Evolutionary conservation across 2,113 vertebrate genomes (phyloP).

Genomic region (Porphyrio hochstetteri): DNA sequence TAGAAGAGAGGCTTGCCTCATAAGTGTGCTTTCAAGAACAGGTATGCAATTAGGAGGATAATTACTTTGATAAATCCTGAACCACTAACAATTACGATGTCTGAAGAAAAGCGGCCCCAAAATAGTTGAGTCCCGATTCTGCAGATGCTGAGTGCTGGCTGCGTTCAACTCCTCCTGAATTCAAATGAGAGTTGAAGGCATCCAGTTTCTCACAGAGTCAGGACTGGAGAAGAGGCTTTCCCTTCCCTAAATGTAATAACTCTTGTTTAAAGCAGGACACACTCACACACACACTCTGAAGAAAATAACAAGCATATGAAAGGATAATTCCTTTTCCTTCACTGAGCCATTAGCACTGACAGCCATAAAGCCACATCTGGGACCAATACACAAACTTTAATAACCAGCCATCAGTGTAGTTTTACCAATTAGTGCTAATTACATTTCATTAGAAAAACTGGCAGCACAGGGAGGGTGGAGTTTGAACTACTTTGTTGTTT

Average conservation of each 20-base stretch:
- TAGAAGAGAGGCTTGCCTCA: neutral
- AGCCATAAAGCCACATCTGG: conserved; percentile 11
- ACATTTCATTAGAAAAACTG: conserved; percentile 11
- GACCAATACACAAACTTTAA: neutral
- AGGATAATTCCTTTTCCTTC: neutral
- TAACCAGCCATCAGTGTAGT: neutral
- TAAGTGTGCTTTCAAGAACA: conserved; percentile 38
- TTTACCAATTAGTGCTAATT: conserved; percentile 33
- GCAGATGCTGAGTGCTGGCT: neutral
- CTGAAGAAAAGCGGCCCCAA: conserved; percentile 5
- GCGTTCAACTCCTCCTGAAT: neutral
- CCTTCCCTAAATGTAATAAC: conserved; percentile 4
- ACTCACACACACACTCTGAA: neutral
- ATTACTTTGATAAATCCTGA: conserved; percentile 51
- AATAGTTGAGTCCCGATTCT: neutral
- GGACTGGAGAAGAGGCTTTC: neutral
- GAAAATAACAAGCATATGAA: neutral
- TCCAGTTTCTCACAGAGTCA: neutral
- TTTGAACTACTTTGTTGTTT: conserved; percentile 12
- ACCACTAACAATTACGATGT: neutral
- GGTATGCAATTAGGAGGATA: conserved; percentile 33
- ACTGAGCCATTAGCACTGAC: neutral
- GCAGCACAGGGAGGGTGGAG: neutral
- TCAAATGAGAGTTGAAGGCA: neutral
- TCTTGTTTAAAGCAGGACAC: neutral